Conservation (phyloP, 2,888 invertebrate genomes). For the Glyphotaelius pellucidus region DNA sequence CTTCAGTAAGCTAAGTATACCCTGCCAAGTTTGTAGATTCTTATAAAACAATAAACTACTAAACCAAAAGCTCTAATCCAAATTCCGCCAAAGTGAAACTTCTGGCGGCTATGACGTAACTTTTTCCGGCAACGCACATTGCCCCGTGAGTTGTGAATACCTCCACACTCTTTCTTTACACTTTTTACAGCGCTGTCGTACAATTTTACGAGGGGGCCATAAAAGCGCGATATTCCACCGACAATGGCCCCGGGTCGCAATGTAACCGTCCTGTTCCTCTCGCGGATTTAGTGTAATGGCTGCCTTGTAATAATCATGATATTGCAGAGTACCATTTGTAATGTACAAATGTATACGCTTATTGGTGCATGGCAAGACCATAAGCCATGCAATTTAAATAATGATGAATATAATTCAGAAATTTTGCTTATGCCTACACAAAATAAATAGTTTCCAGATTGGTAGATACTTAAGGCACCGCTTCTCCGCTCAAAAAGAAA, state of each 20-base stretch:
- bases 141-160: neutral
- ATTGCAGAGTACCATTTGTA: constrained; percentile 17
- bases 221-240: constrained; percentile 27
- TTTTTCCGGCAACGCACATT: neutral
- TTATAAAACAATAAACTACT: neutral
- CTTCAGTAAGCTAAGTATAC: neutral
- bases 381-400: neutral
- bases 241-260: constrained; percentile 14
- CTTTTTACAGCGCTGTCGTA: constrained; percentile 33
- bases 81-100: neutral
- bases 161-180: neutral
- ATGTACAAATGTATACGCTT: constrained; percentile 1
- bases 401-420: neutral
- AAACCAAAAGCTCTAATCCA: neutral
- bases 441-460: neutral
- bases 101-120: neutral
- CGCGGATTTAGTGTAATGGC: constrained; percentile 22
- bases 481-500: too few relatives aligned
- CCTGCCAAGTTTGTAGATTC: neutral
- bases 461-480: too few relatives aligned
- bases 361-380: neutral
- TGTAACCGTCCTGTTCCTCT: constrained; percentile 7
- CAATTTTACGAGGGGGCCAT: constrained; percentile 17
- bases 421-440: neutral
- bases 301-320: neutral